These are phyloP conservation scores for Coronaproctus castanopsis DNA, from an alignment of 2,888 invertebrate genomes.

Conservation along the genomic window DNA sequence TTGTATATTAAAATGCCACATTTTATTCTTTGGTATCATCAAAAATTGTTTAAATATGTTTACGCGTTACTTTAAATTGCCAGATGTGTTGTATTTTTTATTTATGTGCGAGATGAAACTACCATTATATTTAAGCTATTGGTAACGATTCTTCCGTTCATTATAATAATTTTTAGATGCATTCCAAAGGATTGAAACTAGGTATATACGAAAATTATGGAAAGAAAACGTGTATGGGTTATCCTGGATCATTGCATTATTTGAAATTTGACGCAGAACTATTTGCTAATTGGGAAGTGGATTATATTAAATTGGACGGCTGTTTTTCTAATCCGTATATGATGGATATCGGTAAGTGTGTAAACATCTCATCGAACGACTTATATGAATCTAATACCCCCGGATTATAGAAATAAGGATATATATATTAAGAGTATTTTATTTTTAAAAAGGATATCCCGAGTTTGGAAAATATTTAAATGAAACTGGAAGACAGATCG, in stretches of 20 bases:
- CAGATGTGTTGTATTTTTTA: too few relatives aligned
- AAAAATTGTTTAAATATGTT: too few relatives aligned
- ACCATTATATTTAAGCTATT: too few relatives aligned
- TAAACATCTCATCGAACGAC: not conserved
- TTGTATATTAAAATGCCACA: too few relatives aligned
- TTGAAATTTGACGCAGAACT: conserved; percentile 32
- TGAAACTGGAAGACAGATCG: conserved; percentile 48
- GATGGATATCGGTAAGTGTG: conserved; percentile 18
- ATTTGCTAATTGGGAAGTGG: conserved; percentile 37
- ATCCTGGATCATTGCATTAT: conserved; percentile 32
- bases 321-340: conserved; percentile 30
- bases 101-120: too few relatives aligned
- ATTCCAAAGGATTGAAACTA: conserved; percentile 32
- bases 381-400: not conserved
- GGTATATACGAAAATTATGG: conserved; percentile 41
- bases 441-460: conserved; percentile 62
- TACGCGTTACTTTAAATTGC: too few relatives aligned
- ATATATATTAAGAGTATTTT: too few relatives aligned
- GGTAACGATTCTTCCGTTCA: not conserved
- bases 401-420: too few relatives aligned
- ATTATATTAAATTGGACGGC: conserved; percentile 39
- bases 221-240: conserved; percentile 35
- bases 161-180: conserved; percentile 26
- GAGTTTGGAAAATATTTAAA: conserved; percentile 47
- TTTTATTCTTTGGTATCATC: too few relatives aligned